Conservation (phyloP, 2,888 invertebrate species). For the Xestia ashworthii region DNA sequence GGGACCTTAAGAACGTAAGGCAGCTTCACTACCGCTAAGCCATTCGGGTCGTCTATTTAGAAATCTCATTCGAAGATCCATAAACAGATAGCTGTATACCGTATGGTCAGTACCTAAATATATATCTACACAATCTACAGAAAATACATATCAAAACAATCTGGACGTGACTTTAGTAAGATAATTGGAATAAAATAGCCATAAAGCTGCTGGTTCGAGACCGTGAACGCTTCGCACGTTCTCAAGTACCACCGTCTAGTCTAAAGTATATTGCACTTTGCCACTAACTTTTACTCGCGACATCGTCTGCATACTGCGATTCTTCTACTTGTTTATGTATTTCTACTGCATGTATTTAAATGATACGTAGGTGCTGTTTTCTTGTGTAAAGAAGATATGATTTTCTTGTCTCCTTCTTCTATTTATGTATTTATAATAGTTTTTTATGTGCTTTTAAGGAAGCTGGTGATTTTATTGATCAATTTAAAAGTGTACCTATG, state of each 20-base stretch:
- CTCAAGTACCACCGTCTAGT: constrained; percentile 23
- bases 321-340: background rate
- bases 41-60: too few relatives aligned
- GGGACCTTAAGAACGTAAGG: too few relatives aligned
- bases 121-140: background rate
- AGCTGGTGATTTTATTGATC: too few relatives aligned
- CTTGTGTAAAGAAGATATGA: background rate
- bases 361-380: background rate
- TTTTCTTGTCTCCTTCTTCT: too few relatives aligned
- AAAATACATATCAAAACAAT: constrained; percentile 20
- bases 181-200: constrained; percentile 73
- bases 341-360: constrained; percentile 9
- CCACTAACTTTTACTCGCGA: constrained; percentile 34
- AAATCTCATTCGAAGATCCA: background rate
- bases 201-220: constrained; percentile 70
- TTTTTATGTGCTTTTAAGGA: too few relatives aligned
- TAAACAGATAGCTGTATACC: background rate
- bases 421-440: too few relatives aligned
- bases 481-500: background rate
- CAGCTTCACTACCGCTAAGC: too few relatives aligned
- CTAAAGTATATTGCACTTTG: constrained; percentile 39
- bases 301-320: constrained; percentile 9
- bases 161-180: constrained; percentile 54
- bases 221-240: constrained; percentile 66
- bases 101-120: constrained; percentile 1